Evolutionary conservation across 2,888 invertebrate species (phyloP).

Genomic region (Tethea ocularis): DNA sequence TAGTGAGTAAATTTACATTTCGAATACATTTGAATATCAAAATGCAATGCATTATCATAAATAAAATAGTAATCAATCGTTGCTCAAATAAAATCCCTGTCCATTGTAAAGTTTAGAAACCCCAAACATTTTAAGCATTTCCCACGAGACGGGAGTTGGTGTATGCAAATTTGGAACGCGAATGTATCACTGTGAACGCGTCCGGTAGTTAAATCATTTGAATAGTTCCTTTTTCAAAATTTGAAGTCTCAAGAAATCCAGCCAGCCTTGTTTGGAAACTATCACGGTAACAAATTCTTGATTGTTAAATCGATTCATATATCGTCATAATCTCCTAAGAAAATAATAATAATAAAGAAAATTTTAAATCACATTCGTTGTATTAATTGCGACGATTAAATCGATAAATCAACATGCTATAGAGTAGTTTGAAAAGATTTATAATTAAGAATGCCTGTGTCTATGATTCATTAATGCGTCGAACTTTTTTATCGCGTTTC

Average conservation of each 20-base stretch:
- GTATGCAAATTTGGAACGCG: slow-evolving; percentile 60
- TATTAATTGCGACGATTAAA: not conserved
- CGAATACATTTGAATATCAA: slow-evolving; percentile 48
- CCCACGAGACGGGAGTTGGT: slow-evolving; percentile 55
- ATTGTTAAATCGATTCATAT: not conserved
- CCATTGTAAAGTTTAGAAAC: slow-evolving; percentile 29
- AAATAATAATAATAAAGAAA: too few relatives aligned
- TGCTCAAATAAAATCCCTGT: slow-evolving; percentile 34
- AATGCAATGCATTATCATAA: slow-evolving; percentile 51
- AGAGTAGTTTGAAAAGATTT: not conserved
- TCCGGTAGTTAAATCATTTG: slow-evolving; percentile 57
- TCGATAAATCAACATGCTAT: not conserved
- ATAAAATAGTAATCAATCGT: slow-evolving; percentile 59
- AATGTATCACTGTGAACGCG: slow-evolving; percentile 40
- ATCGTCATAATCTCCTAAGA: not conserved
- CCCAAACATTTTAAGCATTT: slow-evolving; percentile 36
- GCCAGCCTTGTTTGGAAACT: not conserved
- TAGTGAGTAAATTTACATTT: slow-evolving; percentile 41
- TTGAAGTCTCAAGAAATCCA: slow-evolving; percentile 13
- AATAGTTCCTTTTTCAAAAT: slow-evolving; percentile 37
- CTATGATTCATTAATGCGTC: not conserved
- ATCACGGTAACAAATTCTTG: too few relatives aligned
- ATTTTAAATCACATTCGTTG: too few relatives aligned
- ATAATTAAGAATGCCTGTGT: not conserved
- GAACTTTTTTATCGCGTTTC: not conserved